phyloP scores from a whole-genome alignment of 2,113 vertebrate genomes.

The Triplophysa rosa region DNA sequence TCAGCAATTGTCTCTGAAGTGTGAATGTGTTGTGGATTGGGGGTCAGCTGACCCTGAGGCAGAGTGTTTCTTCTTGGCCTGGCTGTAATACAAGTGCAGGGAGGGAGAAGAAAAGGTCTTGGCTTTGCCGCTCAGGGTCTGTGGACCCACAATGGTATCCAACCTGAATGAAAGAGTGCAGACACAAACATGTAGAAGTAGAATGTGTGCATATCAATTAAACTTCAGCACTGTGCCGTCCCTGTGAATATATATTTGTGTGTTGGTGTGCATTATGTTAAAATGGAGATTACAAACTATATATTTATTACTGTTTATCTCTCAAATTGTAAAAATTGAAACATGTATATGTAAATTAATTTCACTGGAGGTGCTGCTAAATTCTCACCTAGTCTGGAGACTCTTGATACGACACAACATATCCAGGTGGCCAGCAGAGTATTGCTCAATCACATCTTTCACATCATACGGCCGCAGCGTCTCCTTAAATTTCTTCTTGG shows the following conservation, averaged over 20 bases:
- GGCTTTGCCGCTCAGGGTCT: conserved; percentile 67
- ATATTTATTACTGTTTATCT: not conserved
- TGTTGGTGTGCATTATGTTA: not conserved
- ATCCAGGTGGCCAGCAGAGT: conserved; percentile 96
- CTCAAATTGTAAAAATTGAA: not conserved
- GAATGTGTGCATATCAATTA: not conserved
- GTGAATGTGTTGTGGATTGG: conserved; percentile 31
- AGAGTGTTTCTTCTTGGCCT: conserved; percentile 69
- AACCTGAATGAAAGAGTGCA: conserved; percentile 71
- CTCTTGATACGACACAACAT: conserved; percentile 99
- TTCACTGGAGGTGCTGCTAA: not conserved
- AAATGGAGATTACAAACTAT: not conserved
- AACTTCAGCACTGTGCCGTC: not conserved
- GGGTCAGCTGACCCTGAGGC: conserved; percentile 68
- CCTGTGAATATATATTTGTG: not conserved
- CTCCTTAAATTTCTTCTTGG: conserved; percentile 98
- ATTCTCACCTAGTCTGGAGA: conserved; percentile 90
- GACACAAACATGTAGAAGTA: conserved; percentile 41
- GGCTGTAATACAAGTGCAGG: conserved; percentile 76
- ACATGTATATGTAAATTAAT: too few relatives aligned
- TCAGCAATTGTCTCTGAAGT: conserved; percentile 33
- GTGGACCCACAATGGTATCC: conserved; percentile 77
- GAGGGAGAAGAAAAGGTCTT: conserved; percentile 78
- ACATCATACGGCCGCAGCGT: conserved; percentile 95
- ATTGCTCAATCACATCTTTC: conserved; percentile 99